Conservation (phyloP, 2,888 invertebrate species). For the Acanthoscelides obtectus region DNA sequence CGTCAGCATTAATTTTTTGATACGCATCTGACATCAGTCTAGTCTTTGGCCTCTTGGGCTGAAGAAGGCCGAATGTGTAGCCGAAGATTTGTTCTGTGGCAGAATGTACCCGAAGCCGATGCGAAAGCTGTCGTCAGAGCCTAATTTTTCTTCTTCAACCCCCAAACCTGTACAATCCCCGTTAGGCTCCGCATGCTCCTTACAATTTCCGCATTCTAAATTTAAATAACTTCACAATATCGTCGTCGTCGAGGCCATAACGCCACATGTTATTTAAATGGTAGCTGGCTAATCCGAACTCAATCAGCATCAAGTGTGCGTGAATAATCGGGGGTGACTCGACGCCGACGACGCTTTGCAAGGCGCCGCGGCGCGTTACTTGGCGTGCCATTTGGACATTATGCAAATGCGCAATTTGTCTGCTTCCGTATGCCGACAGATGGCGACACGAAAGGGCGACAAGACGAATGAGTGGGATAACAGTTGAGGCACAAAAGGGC, state of each 20-base stretch:
- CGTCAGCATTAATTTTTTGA: too few species aligned
- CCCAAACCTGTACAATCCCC: neutral
- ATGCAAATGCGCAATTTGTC: conserved; percentile 31
- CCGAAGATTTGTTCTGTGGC: too few species aligned
- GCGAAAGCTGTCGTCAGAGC: too few species aligned
- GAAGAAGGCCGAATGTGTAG: too few species aligned
- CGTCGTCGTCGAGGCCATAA: conserved; percentile 12
- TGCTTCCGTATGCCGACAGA: conserved; percentile 23
- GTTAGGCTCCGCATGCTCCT: neutral
- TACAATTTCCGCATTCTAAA: conserved; percentile 1
- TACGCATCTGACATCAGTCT: too few species aligned
- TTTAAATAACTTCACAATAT: conserved; percentile 14
- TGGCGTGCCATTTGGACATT: conserved; percentile 40
- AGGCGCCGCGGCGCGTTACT: too few species aligned
- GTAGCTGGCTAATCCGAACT: conserved; percentile 36
- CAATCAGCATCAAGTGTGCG: conserved; percentile 38
- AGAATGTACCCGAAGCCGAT: too few species aligned
- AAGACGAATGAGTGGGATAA: neutral
- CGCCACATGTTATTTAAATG: conserved; percentile 32
- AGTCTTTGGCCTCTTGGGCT: too few species aligned
- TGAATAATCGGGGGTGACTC: conserved; percentile 30
- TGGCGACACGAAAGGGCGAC: conserved; percentile 26
- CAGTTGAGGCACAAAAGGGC: neutral
- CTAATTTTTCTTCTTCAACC: neutral
- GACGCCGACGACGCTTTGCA: conserved; percentile 29